A percentile compares a stretch with the other conserved stretches of the same genome.
phyloP scores from a whole-genome alignment of 2,888 invertebrate genomes.

The Lithophane leautieri region DNA sequence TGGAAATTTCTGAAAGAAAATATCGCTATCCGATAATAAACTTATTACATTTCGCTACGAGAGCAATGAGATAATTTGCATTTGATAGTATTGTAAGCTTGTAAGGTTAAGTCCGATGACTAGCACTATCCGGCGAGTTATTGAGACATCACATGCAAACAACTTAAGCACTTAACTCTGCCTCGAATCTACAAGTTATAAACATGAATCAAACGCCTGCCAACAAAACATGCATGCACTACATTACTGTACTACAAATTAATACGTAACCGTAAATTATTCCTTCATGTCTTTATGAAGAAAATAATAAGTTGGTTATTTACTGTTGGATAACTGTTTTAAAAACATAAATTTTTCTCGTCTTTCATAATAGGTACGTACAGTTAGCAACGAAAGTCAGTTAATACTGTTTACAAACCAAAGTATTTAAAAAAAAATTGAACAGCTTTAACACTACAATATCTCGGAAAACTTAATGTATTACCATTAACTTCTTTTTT shows the following conservation, averaged over 20 bases:
- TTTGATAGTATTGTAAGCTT: conserved; percentile 36
- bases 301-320: background rate
- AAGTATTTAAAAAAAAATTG: background rate
- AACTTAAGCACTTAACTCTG: background rate
- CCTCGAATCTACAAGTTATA: background rate
- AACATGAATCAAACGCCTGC: conserved; percentile 15
- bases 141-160: conserved; percentile 47
- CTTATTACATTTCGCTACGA: background rate
- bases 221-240: background rate
- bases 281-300: background rate
- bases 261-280: background rate
- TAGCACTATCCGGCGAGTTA: conserved; percentile 22
- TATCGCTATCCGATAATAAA: background rate
- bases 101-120: conserved; percentile 30
- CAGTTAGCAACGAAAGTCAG: background rate
- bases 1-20: background rate
- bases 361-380: background rate
- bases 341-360: background rate
- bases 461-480: too few species aligned
- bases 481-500: too few species aligned
- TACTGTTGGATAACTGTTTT: background rate
- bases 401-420: background rate
- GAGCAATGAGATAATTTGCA: conserved; percentile 22
- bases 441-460: background rate
- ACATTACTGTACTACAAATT: background rate